Percentiles rank a stretch among this genome's conserved stretches.
phyloP scores from a whole-genome alignment of 2,888 invertebrate genomes.

The Lycia hirtaria region DNA sequence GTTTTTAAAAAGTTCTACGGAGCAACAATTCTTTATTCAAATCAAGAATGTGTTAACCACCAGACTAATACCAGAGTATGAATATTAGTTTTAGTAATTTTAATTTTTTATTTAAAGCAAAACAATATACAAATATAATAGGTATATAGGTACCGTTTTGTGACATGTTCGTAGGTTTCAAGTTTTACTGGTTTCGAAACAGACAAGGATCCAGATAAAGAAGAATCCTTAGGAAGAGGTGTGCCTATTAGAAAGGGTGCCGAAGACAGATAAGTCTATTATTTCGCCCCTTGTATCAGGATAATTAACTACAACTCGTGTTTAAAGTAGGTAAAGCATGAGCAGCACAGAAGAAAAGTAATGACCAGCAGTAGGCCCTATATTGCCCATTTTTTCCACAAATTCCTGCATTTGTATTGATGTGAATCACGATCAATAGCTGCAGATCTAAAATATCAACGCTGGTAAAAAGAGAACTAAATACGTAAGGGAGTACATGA shows the following conservation, averaged over 20 bases:
- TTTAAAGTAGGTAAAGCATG: neutral
- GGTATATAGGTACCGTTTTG: too few relatives aligned
- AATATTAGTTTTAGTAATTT: too few relatives aligned
- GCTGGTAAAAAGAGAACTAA: slow-evolving; percentile 23
- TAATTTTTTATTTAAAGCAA: too few relatives aligned
- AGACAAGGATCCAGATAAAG: neutral
- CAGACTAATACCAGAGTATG: too few relatives aligned
- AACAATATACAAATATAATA: too few relatives aligned
- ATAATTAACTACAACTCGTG: neutral
- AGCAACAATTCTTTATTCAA: too few relatives aligned
- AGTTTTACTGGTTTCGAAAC: neutral
- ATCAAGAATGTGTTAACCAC: too few relatives aligned
- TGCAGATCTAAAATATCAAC: slow-evolving; percentile 17
- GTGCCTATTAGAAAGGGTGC: neutral
- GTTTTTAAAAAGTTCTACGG: too few relatives aligned
- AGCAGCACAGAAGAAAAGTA: neutral
- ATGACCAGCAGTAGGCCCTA: neutral
- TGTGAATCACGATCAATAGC: slow-evolving; percentile 20
- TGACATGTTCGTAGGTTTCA: neutral
- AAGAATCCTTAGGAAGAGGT: neutral
- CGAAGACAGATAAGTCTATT: neutral
- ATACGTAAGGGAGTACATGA: neutral
- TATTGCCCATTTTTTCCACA: neutral
- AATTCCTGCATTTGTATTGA: slow-evolving; percentile 5
- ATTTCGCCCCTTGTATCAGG: neutral